Evolutionary conservation across 2,797 vertebrate genomes (phyloP), one percentile per base, ranked within the genome.

Genomic region (Sebastes nivosus): DNA sequence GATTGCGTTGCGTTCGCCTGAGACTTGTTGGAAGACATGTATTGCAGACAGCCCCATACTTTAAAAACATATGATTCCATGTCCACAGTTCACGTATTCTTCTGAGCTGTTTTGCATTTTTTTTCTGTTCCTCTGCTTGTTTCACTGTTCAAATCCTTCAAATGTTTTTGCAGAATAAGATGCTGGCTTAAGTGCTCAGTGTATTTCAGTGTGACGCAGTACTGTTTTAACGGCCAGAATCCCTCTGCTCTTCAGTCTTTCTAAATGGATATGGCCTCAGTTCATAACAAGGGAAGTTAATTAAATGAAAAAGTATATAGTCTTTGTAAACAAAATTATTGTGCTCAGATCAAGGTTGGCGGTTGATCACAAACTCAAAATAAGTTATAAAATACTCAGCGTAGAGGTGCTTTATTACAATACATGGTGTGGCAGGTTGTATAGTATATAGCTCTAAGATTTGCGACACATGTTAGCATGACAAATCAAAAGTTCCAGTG

Each of bases 1-100:
- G 95, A 96, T 94, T 94, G 95, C 95, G 95, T 96, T 96, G 95
- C 95, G 96, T 95, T 96, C 91, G 76, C 94, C 95, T 94, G 95
- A 88, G 94, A 94, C 95, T 94, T 93, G 95, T 94, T 93, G 95
- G 95, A 96, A 95, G 96, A 95, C 90, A 87, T 89, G 87, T 93
- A 88, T 95, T 92, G 94, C 95, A 86, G 95, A 94, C 93, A 88
- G 84, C 88, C 87, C 87, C 93, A 92, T 95, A 92, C 82, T 91
- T 89, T 78, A 93, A 94, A 50, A 87, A 82, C 68, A 83, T 68
- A 91, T 89, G 88, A 88, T 91, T 93, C 92, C 90, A 91, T 89
- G 88, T 92, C 67, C 83, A 75, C 85, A 85, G 75, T 88, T 87
- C 72, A 90, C 87, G 64, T 81, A 14, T 34, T 88, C 61, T 81